Percentiles rank a stretch among this genome's conserved stretches.
phyloP scores from a whole-genome alignment of 1,140 invertebrate species.

The Drosophila bipectinata region DNA sequence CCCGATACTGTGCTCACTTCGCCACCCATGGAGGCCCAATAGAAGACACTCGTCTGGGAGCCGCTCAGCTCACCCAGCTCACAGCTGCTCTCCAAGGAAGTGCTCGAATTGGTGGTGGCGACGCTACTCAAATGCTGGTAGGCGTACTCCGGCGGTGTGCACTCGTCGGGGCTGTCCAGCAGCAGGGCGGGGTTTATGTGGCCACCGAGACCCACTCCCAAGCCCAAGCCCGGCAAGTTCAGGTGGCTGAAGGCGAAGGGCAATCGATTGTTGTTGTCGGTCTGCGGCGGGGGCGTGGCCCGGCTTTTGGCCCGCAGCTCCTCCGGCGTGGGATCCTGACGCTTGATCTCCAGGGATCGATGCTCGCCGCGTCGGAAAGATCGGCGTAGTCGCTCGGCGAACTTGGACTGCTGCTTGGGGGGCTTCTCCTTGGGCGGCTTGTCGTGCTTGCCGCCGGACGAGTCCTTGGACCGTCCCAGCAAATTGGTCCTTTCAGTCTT shows the following conservation, averaged over 20 bases:
- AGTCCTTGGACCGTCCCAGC: conserved; percentile 59
- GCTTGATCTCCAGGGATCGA: conserved; percentile 71
- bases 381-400: conserved; percentile 70
- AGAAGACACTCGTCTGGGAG: conserved; percentile 66
- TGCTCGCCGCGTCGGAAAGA: conserved; percentile 76
- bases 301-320: conserved; percentile 40
- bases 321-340: conserved; percentile 50
- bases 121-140: conserved; percentile 80
- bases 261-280: conserved; percentile 50
- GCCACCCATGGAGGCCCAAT: conserved; percentile 76
- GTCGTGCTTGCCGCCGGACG: not conserved
- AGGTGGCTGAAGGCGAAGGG: conserved; percentile 58
- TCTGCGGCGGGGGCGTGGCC: conserved; percentile 32
- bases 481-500: conserved; percentile 75
- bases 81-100: conserved; percentile 75
- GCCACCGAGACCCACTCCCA: conserved; percentile 55
- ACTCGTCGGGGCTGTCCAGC: conserved; percentile 78
- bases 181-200: conserved; percentile 77
- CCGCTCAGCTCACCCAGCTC: conserved; percentile 63
- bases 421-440: conserved; percentile 59
- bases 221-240: conserved; percentile 58
- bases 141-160: conserved; percentile 77
- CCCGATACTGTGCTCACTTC: conserved; percentile 65
- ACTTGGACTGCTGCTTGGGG: conserved; percentile 72
- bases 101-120: conserved; percentile 78